Conservation (phyloP, 2,113 vertebrate species). For the Orientallactaga bullata region DNA sequence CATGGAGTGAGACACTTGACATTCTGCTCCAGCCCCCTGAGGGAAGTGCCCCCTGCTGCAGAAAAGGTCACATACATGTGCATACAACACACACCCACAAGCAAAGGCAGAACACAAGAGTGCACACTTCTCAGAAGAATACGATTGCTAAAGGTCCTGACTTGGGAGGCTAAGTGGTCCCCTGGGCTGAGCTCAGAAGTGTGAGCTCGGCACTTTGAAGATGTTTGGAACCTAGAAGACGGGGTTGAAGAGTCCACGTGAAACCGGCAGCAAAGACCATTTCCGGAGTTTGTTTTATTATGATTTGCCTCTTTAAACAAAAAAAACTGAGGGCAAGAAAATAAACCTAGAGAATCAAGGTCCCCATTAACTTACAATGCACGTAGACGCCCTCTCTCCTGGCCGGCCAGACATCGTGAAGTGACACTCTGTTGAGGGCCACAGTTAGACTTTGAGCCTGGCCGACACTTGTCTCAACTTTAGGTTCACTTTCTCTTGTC, state of each 20-base stretch:
- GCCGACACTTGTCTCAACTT: neutral
- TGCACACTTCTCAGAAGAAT: neutral
- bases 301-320: neutral
- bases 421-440: neutral
- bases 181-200: neutral
- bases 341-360: neutral
- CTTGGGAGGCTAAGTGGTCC: neutral
- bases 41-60: no score
- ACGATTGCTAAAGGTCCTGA: neutral
- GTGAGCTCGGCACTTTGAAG: neutral
- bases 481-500: neutral
- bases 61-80: neutral
- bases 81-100: neutral
- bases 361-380: neutral
- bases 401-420: neutral
- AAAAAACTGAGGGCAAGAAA: neutral
- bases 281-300: conserved; percentile 18
- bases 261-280: neutral
- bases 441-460: neutral
- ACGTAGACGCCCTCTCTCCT: neutral
- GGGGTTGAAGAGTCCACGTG: neutral
- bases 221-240: neutral
- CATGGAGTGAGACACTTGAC: no score
- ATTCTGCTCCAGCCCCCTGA: no score
- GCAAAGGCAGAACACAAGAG: neutral